Percentiles rank a stretch among this genome's conserved stretches.
Evolutionary conservation across 2,113 vertebrate species (phyloP).

Genomic region (Psophia crepitans): DNA sequence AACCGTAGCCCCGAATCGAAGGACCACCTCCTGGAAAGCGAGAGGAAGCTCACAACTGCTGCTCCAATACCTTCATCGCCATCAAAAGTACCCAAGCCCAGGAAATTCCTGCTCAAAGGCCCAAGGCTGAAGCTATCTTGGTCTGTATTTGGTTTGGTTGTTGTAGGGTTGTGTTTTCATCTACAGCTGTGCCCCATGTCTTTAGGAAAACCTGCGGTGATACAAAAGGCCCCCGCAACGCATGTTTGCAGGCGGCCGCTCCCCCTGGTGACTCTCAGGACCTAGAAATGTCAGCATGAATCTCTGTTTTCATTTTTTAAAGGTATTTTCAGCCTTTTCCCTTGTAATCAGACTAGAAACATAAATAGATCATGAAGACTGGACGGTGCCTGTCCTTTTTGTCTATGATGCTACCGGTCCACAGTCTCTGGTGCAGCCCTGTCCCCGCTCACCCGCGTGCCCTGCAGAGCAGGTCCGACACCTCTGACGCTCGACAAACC

Average conservation of each 20-base stretch:
- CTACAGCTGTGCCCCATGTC: neutral
- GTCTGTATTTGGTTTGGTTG: neutral
- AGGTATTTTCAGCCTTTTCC: neutral
- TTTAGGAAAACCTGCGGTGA: neutral
- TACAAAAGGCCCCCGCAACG: neutral
- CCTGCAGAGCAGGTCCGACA: neutral
- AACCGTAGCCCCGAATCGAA: neutral
- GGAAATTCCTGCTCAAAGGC: neutral
- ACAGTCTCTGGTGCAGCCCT: rapidly evolving
- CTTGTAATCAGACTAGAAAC: neutral
- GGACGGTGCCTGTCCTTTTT: neutral
- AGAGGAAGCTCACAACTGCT: neutral
- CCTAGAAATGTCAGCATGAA: neutral
- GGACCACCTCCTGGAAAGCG: rapidly evolving
- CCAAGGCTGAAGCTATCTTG: neutral
- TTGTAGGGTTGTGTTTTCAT: neutral
- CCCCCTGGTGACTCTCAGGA: neutral
- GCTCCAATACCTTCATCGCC: rapidly evolving
- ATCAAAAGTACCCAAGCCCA: neutral
- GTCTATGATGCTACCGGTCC: rapidly evolving
- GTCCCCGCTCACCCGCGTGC: rapidly evolving
- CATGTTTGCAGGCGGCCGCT: rapidly evolving
- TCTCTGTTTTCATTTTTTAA: neutral
- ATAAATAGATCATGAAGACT: neutral
- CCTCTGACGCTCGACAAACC: neutral